Evolutionary conservation across 2,113 vertebrate species (phyloP).

Genomic region (Amblyornis subalaris): DNA sequence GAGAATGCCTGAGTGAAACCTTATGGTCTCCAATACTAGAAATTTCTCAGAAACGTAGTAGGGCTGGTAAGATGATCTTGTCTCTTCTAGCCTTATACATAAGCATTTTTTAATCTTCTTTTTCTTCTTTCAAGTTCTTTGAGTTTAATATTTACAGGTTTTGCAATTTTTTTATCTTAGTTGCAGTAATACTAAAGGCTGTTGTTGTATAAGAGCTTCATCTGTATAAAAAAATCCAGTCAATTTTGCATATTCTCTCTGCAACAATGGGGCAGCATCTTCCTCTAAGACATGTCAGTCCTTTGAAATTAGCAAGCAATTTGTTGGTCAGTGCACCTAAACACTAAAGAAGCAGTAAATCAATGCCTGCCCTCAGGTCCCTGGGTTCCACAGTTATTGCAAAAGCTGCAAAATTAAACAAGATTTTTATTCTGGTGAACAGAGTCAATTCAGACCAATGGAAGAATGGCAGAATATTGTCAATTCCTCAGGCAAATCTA

Average conservation of each 20-base stretch:
- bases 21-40: background rate
- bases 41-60: background rate
- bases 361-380: background rate
- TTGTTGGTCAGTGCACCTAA: background rate
- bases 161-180: background rate
- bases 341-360: background rate
- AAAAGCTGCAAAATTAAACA: slow-evolving; percentile 14
- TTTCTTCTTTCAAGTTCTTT: background rate
- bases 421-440: background rate
- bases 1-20: background rate
- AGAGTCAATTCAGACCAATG: background rate
- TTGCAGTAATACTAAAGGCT: background rate
- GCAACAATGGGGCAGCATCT: background rate
- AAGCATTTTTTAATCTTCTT: background rate
- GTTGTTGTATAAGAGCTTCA: background rate
- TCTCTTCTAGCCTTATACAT: background rate
- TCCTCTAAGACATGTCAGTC: background rate
- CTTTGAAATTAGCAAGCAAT: slow-evolving; percentile 13
- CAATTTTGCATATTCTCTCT: background rate
- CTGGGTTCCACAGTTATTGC: background rate
- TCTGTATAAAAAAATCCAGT: background rate
- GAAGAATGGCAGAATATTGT: background rate
- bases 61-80: background rate
- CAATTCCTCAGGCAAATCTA: background rate
- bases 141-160: background rate